phyloP scores from a whole-genome alignment of 2,113 vertebrate species.

The Pterophyllum scalare region DNA sequence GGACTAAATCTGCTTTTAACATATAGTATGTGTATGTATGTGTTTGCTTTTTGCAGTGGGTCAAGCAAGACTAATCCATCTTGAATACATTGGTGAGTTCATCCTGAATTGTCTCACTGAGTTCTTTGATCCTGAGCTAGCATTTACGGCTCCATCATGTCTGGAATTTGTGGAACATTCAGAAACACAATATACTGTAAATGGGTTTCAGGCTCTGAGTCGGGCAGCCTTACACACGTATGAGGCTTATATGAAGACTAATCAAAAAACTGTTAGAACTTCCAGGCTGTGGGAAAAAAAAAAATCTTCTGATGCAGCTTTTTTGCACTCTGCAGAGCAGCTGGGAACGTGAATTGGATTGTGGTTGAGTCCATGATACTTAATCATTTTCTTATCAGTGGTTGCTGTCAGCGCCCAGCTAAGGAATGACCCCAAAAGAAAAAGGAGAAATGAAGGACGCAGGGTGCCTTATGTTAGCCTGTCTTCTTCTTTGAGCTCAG shows the following conservation, averaged over 20 bases:
- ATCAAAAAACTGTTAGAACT: conserved; percentile 47
- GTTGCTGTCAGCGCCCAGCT: conserved; percentile 56
- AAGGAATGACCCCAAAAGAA: conserved; percentile 68
- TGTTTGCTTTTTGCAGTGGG: conserved; percentile 4
- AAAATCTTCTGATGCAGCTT: conserved; percentile 34
- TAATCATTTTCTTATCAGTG: conserved; percentile 76
- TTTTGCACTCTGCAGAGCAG: conserved; percentile 43
- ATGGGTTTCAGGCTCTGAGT: conserved; percentile 43
- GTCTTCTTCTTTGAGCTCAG: conserved; percentile 39
- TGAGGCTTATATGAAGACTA: conserved; percentile 25
- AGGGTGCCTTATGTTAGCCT: conserved; percentile 28
- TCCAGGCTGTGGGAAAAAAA: conserved; percentile 8
- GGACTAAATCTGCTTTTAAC: conserved; percentile 26
- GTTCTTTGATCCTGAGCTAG: conserved; percentile 14
- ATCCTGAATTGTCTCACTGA: background rate
- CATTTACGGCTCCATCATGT: background rate
- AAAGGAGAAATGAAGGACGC: conserved; percentile 68
- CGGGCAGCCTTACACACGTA: conserved; percentile 8
- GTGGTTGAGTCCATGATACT: conserved; percentile 52
- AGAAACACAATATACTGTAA: conserved; percentile 37
- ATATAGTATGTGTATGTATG: background rate
- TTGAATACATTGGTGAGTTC: conserved; percentile 6
- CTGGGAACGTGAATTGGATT: conserved; percentile 49
- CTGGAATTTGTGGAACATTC: conserved; percentile 20
- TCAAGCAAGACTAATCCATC: conserved; percentile 13